Evolutionary conservation across 2,888 invertebrate species (phyloP), one percentile per base, ranked within the genome.

Genomic region (Digitonthophagus gazella): DNA sequence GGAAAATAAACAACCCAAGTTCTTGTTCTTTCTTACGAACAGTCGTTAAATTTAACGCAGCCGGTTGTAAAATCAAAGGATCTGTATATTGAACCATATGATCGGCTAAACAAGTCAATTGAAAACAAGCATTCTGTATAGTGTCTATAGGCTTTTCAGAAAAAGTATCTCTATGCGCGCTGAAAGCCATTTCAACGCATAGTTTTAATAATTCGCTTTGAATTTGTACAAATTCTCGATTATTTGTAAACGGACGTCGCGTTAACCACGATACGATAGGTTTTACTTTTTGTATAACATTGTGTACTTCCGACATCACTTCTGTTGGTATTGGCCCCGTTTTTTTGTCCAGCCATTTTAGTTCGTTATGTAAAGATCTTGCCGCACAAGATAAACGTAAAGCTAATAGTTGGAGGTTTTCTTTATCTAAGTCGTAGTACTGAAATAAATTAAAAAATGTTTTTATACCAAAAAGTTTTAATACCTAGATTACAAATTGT

Each of bases 341-440:
- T 8, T 77, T 74, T 72, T 78, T 78, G 67, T 79, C 78, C 73
- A 85, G 85, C 75, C 86, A 84, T 20, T 85, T 83, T 63, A 93
- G 82, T 78, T 93, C 92, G 76, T 90, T 90, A 79, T 89, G 88
- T 58, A 95, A 83, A 77, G 91, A 90, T 73, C 91, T 87, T n/a
- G 95, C 92, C 71, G 91, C 90, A 76, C 93, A 93, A 0, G 93
- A 92, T 72, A 97, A 86, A 75, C 92, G 90, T 77, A 96, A 84
- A 0, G 97, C 95, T 78, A 97, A 85, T 75, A 93, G 89, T 84
- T 97, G 97, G 72, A 97, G 85, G 82, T 96, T 97, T 84, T 98
- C 97, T 75, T 93, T 90, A 72, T 95, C 93, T 78, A 95, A 84
- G 80, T 95, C 95, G 85, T 94, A 96, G 81, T 97, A 95, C 95